Evolutionary conservation across 2,888 invertebrate genomes (phyloP), one percentile per base, ranked within the genome.

Genomic region (Noctua fimbriata): DNA sequence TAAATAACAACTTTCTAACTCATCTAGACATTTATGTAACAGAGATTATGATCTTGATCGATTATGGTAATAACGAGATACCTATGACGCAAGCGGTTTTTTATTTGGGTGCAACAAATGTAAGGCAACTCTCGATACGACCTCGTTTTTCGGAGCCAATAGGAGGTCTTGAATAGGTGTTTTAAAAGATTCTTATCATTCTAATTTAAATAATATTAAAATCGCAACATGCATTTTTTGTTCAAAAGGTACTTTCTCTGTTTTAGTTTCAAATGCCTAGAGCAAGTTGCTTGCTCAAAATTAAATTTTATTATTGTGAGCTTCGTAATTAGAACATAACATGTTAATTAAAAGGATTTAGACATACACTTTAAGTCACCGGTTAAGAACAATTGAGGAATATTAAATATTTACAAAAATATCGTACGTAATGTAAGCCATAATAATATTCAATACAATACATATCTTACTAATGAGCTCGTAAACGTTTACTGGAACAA

Each of bases 1-100:
- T 93, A 89, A 88, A 89, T 88, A 90, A 91, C 90, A 90, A 91
- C 94, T 94, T 95, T 95, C 94, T 93, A 94, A 91, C 91, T 92
- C 92, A 93, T 91, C 91, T 89, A 92, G 89, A 89, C 90, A 79
- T 89, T 96, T 96, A 92, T 92, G 92, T 94, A 96, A 95, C 88
- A 82, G 73, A 91, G 92, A 94, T 95, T 93, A 93, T 93, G 92
- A 94, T 95, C 93, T 94, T 95, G 95, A 95, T 96, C 93, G 95
- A 95, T 96, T 95, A 95, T 95, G 94, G 94, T 95, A 95, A 95
- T 94, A 93, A 92, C 92, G 83, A 89, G 90, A 88, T 93, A 87
- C 79, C 86, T 84, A 89, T 95, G 95, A 95, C 92, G 95, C 92
- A 95, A 95, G 87, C 84, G 81, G 87, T 91, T 80, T 93, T 93